Evolutionary conservation across 2,888 invertebrate genomes (phyloP).

Genomic region (Plemyria rubiginata): DNA sequence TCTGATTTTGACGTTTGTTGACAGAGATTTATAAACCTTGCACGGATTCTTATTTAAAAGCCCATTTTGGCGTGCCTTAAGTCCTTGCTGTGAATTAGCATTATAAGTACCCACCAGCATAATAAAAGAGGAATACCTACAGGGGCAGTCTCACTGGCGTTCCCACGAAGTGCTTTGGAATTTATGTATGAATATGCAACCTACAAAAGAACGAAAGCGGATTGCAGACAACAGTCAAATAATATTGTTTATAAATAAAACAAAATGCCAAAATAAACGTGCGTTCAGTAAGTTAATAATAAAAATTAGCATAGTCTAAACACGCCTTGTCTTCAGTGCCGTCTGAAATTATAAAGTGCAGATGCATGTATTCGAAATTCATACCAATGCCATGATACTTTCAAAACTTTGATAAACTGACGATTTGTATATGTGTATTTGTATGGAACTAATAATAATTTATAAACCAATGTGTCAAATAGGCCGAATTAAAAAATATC

Average conservation of each 20-base stretch:
- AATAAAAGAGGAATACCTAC: conserved; percentile 87
- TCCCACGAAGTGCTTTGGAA: conserved; percentile 73
- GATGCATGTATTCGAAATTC: conserved; percentile 2
- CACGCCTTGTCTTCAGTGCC: conserved; percentile 35
- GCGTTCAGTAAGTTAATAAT: conserved; percentile 34
- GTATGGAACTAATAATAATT: neutral
- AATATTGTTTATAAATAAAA: conserved; percentile 49
- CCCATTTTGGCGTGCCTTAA: neutral
- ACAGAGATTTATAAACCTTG: neutral
- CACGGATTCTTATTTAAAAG: neutral
- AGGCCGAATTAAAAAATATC: conserved; percentile 13
- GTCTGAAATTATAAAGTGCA: conserved; percentile 25
- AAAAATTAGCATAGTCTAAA: conserved; percentile 51
- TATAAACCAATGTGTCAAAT: neutral
- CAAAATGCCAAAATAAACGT: conserved; percentile 42
- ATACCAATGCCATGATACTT: conserved; percentile 7
- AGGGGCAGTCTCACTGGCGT: conserved; percentile 87
- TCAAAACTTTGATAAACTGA: neutral
- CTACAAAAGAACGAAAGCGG: conserved; percentile 86
- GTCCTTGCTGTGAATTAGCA: conserved; percentile 28
- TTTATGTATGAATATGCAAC: conserved; percentile 85
- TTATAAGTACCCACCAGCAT: conserved; percentile 36
- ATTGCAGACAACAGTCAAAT: conserved; percentile 76
- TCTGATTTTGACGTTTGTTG: neutral
- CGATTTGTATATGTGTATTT: neutral